A percentile compares a stretch with the other conserved stretches of the same genome.
These are phyloP conservation scores for Antheraea assamensis DNA, from an alignment of 2,888 invertebrate genomes.

Conservation along the genomic window DNA sequence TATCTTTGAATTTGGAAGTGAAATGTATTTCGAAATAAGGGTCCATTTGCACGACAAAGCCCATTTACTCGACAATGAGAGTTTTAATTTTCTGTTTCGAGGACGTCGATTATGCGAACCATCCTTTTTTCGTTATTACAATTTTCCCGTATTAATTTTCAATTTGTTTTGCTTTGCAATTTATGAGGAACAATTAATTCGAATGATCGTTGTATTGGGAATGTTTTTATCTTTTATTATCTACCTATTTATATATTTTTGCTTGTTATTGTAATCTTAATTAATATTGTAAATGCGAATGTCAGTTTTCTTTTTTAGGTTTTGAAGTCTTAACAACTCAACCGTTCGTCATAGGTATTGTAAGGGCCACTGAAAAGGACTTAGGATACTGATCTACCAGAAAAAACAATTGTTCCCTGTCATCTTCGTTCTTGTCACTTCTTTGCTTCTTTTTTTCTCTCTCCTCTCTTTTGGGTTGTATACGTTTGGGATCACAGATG, in stretches of 20 bases:
- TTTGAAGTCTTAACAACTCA: too few species aligned
- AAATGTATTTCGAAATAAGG: constrained; percentile 41
- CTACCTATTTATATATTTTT: neutral
- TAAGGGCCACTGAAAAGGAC: too few species aligned
- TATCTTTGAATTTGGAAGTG: constrained; percentile 43
- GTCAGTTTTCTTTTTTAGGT: too few species aligned
- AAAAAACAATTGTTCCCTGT: too few species aligned
- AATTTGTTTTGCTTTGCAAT: constrained; percentile 13
- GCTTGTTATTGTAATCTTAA: too few species aligned
- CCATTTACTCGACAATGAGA: constrained; percentile 43
- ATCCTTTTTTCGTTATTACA: constrained; percentile 32
- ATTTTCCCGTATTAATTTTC: constrained; percentile 16
- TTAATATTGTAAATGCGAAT: too few species aligned
- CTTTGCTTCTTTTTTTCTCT: too few species aligned
- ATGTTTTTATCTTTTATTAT: neutral
- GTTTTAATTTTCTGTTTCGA: constrained; percentile 53
- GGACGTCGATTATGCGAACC: constrained; percentile 23
- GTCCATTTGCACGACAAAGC: constrained; percentile 39
- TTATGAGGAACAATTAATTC: neutral
- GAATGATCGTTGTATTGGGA: neutral
- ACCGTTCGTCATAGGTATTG: too few species aligned
- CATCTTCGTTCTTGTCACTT: too few species aligned
- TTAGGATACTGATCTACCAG: too few species aligned
- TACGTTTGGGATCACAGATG: too few species aligned
- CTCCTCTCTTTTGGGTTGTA: too few species aligned